Percentiles rank a stretch among this genome's conserved stretches.
Conservation (phyloP, 1,140 invertebrate genomes). For the Diorhabda sublineata region DNA sequence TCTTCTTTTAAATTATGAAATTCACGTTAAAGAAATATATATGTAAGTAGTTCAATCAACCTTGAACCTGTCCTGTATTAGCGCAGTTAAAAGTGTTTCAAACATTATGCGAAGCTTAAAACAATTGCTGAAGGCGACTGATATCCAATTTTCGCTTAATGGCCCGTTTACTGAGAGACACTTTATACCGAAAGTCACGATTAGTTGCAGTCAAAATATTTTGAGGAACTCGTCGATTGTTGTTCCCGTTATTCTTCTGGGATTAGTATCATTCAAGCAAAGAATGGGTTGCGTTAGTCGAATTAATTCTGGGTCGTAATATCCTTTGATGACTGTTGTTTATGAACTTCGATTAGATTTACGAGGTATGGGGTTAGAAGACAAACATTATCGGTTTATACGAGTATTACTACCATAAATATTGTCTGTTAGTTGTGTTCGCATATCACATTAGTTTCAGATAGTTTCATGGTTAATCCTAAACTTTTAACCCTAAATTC, state of each 20-base stretch:
- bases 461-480: no score
- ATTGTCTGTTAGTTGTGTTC: no score
- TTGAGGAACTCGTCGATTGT: constrained; percentile 10
- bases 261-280: not conserved
- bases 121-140: constrained; percentile 13
- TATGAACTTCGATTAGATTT: not conserved
- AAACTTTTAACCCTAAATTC: no score
- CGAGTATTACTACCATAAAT: no score
- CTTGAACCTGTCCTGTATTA: not conserved
- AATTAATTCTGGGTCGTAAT: not conserved
- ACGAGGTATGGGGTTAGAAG: not conserved
- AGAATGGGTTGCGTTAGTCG: not conserved
- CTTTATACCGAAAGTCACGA: constrained; percentile 9
- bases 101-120: constrained; percentile 11
- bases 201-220: constrained; percentile 4
- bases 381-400: not conserved
- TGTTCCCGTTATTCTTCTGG: not conserved
- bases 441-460: no score
- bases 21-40: no score
- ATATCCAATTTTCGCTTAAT: constrained; percentile 17
- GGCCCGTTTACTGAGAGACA: constrained; percentile 12
- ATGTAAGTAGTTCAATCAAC: not conserved
- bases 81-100: constrained; percentile 5
- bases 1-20: no score
- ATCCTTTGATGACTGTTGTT: not conserved